Percentiles rank a stretch among this genome's conserved stretches.
phyloP scores from a whole-genome alignment of 2,888 invertebrate species.

The Falcaria lacertinaria region DNA sequence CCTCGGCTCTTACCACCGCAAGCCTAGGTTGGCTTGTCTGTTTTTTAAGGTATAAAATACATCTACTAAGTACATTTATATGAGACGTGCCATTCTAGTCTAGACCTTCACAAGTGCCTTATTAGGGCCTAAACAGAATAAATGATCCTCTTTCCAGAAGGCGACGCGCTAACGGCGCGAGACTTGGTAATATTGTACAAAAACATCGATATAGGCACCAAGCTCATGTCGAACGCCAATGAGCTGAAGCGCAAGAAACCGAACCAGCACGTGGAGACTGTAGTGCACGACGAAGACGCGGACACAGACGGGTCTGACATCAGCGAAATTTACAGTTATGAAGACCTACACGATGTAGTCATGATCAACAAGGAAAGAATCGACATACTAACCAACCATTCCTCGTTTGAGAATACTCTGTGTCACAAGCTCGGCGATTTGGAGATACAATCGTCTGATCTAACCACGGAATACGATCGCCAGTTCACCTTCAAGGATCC shows the following conservation, averaged over 20 bases:
- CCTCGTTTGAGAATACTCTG: conserved; percentile 45
- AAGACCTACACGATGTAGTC: conserved; percentile 47
- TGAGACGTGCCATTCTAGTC: no score
- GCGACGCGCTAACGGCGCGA: conserved; percentile 40
- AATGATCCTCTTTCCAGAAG: conserved; percentile 31
- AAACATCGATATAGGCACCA: conserved; percentile 58
- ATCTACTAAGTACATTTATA: no score
- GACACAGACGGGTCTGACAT: conserved; percentile 54
- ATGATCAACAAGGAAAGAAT: conserved; percentile 53
- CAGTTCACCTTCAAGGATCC: conserved; percentile 48
- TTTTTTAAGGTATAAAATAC: no score
- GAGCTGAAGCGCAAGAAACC: conserved; percentile 29
- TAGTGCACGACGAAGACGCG: conserved; percentile 54
- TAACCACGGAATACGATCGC: conserved; percentile 36
- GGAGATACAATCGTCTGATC: conserved; percentile 39
- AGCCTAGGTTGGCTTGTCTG: no score
- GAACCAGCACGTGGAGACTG: conserved; percentile 61
- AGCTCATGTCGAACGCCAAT: conserved; percentile 39
- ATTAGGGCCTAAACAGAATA: no score
- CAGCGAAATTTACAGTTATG: conserved; percentile 48
- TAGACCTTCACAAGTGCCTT: no score
- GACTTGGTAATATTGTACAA: conserved; percentile 65
- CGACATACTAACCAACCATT: conserved; percentile 41
- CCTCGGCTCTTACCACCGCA: no score
- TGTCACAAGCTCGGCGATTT: conserved; percentile 56